Base-by-base conservation (phyloP, 1,140 invertebrate species). In the Idris sp. region DNA sequence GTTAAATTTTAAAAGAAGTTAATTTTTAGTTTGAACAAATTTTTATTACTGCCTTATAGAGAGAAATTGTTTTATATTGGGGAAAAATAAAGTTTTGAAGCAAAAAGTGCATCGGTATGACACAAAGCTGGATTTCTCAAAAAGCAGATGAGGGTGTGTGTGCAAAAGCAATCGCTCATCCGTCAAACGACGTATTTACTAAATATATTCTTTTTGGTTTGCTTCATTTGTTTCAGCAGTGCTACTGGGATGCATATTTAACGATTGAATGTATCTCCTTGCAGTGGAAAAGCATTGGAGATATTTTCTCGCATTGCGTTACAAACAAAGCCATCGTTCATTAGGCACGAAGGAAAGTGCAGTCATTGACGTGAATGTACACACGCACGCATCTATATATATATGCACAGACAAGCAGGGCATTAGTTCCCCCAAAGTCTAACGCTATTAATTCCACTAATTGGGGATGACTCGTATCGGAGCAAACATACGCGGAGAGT, bases 361-460 rank as follows among this genome's bases (percentile, higher is more conserved):
- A 84, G 82, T 83, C 82, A 82, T 81, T 80, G 82, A 74, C 78
- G 78, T 81, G 81, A 80, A 78, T 79, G 56, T 74, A 67, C 54
- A 74, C 56, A 74, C 18, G 79, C 68, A 74, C 73, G 64, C n/a
- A n/a, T n/a, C n/a, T n/a, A n/a, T 51, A 73, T 76, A 79, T 74
- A 76, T 67, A 76, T 71, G 76, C 74, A 79, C 71, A 28, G 31
- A 28, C 64, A 54, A 68, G 58, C 76, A 77, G 76, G 79, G 82
- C 79, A 85, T 85, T 84, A 84, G 81, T 77, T 83, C 79, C 81
- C 81, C 79, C 81, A 83, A 83, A 83, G 82, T 78, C 77, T 74
- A 81, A 80, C 77, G 81, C 80, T 81, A 85, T 85, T 84, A 85
- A 85, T 85, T 84, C 82, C 83, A 83, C 83, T 85, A 86, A 86